phyloP scores from a whole-genome alignment of 2,797 vertebrate genomes.

The Bucorvus abyssinicus region DNA sequence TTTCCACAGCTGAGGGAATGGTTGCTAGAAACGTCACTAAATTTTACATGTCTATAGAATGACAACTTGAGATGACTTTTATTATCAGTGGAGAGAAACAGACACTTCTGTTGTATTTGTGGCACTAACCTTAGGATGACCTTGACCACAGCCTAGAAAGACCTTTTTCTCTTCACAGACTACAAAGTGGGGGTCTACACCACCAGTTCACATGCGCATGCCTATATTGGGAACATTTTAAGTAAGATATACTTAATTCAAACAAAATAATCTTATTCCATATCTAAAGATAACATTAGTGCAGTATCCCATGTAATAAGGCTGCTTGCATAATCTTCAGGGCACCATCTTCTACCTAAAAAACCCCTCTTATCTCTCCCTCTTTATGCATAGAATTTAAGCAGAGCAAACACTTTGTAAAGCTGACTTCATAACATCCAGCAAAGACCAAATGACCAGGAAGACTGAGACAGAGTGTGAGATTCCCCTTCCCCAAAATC shows the following conservation, averaged over 20 bases:
- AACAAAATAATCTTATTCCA: neutral
- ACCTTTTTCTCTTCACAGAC: neutral
- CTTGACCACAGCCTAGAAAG: neutral
- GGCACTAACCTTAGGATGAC: neutral
- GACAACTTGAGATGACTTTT: neutral
- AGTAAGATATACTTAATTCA: neutral
- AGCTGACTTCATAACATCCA: neutral
- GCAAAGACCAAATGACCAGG: neutral
- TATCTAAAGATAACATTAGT: neutral
- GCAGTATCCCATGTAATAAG: neutral
- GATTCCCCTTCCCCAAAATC: neutral
- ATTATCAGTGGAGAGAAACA: neutral
- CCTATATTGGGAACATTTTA: neutral
- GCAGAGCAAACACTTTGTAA: neutral
- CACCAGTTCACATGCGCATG: neutral
- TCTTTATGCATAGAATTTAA: constrained; percentile 17
- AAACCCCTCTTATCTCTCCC: neutral
- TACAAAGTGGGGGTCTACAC: neutral
- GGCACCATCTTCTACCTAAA: neutral
- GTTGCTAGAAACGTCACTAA: neutral
- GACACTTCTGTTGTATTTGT: neutral
- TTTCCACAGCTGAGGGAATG: neutral
- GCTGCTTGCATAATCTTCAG: neutral
- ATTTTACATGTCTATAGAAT: neutral
- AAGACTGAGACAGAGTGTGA: neutral